A percentile compares a stretch with the other conserved stretches of the same genome.
phyloP scores from a whole-genome alignment of 2,888 invertebrate species.

The Leptopilina drosophilae region DNA sequence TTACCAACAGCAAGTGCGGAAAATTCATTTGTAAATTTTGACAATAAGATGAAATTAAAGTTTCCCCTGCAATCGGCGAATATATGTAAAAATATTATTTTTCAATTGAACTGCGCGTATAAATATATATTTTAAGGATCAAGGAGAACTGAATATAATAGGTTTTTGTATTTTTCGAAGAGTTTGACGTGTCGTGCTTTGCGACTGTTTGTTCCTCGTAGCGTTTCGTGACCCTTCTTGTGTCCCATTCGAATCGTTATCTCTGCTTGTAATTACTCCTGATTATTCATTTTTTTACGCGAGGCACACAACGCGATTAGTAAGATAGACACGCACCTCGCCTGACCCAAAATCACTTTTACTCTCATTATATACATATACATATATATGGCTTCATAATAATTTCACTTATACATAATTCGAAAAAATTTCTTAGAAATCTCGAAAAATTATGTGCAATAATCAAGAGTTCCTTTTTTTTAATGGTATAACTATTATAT shows the following conservation, averaged over 20 bases:
- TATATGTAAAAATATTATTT: no score
- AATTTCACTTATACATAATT: no score
- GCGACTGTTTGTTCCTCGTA: slow-evolving; percentile 60
- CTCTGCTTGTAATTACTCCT: slow-evolving; percentile 68
- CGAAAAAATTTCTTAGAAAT: no score
- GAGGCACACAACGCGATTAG: slow-evolving; percentile 53
- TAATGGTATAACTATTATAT: no score
- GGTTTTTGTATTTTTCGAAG: background rate
- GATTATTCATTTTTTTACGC: slow-evolving; percentile 61
- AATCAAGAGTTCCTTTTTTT: no score
- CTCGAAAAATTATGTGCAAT: no score
- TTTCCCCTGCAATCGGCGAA: no score
- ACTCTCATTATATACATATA: slow-evolving; percentile 46
- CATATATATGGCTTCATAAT: no score
- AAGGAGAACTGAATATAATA: slow-evolving; percentile 17
- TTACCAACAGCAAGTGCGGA: no score
- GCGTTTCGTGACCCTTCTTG: slow-evolving; percentile 62
- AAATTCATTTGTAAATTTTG: no score
- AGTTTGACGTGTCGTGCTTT: slow-evolving; percentile 57
- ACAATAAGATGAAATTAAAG: no score
- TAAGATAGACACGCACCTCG: slow-evolving; percentile 59
- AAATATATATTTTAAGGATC: background rate
- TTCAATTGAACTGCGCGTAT: no score
- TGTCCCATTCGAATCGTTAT: slow-evolving; percentile 68
- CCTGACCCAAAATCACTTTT: slow-evolving; percentile 59